Evolutionary conservation across 2,888 invertebrate species (phyloP).

Genomic region (Ochropacha duplaris): DNA sequence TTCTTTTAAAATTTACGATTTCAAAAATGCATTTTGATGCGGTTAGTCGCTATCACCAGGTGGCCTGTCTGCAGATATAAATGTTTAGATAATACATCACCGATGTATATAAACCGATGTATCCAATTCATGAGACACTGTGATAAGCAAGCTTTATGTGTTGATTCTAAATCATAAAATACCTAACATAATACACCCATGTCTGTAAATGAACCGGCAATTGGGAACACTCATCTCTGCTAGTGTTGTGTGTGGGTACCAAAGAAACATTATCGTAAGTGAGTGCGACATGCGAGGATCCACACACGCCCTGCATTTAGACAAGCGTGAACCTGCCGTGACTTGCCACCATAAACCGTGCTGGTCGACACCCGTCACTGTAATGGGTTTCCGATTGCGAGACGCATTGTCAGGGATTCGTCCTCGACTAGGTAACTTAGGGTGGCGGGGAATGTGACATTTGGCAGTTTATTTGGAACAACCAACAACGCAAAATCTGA

Average conservation of each 20-base stretch:
- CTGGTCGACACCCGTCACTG: slow-evolving; percentile 36
- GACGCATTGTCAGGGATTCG: slow-evolving; percentile 33
- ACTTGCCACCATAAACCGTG: slow-evolving; percentile 37
- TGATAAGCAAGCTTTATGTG: no score
- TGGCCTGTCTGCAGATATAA: no score
- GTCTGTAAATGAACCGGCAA: neutral
- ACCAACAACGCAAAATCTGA: neutral
- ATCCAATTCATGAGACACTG: no score
- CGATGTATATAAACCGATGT: no score
- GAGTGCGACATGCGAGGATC: slow-evolving; percentile 6
- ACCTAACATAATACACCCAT: neutral
- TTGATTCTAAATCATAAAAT: no score
- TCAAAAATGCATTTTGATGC: no score
- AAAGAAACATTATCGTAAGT: slow-evolving; percentile 4
- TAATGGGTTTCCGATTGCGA: slow-evolving; percentile 65
- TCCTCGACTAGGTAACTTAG: slow-evolving; percentile 17
- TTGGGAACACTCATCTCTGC: slow-evolving; percentile 1
- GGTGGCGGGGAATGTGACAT: neutral
- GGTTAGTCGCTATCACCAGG: no score
- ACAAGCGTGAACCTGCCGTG: slow-evolving; percentile 37
- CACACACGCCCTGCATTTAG: slow-evolving; percentile 9
- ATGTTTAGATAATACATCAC: no score
- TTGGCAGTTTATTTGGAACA: neutral
- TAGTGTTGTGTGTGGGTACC: neutral
- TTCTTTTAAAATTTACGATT: no score